phyloP scores from a whole-genome alignment of 2,113 vertebrate species.

The Notarius quadriscutis region DNA sequence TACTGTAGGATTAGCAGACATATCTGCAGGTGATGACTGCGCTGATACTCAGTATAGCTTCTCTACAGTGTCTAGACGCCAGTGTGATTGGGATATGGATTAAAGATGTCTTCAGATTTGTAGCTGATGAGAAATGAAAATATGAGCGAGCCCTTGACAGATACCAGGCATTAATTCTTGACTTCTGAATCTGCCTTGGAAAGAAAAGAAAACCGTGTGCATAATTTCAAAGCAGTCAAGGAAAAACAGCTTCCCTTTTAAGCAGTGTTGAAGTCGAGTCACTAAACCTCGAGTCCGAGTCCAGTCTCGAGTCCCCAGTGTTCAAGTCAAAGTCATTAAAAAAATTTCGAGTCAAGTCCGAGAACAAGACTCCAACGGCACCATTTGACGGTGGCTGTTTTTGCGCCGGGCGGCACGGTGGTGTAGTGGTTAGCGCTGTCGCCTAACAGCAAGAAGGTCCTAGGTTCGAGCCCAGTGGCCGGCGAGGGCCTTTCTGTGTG shows the following conservation, averaged over 20 bases:
- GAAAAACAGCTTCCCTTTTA: not conserved
- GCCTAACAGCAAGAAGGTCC: too few species aligned
- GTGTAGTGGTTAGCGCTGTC: too few species aligned
- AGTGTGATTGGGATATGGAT: slow-evolving; percentile 13
- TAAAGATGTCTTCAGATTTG: slow-evolving; percentile 5
- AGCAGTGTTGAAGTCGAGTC: too few species aligned
- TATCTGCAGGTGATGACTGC: slow-evolving; percentile 8
- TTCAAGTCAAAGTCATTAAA: too few species aligned
- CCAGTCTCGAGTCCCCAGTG: too few species aligned
- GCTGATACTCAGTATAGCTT: not conserved
- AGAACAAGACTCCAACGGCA: too few species aligned
- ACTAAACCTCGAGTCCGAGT: too few species aligned
- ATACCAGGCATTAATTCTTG: not conserved
- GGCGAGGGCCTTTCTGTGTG: too few species aligned
- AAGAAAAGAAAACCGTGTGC: not conserved
- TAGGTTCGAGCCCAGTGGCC: too few species aligned
- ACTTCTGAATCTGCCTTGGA: not conserved
- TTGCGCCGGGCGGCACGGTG: too few species aligned
- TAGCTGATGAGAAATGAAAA: slow-evolving; percentile 19
- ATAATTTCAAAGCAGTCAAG: not conserved
- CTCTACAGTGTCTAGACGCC: not conserved
- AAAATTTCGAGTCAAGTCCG: too few species aligned
- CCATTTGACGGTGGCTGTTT: too few species aligned
- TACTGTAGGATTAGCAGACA: slow-evolving; percentile 6
- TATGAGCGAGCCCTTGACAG: not conserved